A percentile compares a stretch with the other conserved stretches of the same genome.
Conservation (phyloP, 2,888 invertebrate species). For the Malacosoma neustria region DNA sequence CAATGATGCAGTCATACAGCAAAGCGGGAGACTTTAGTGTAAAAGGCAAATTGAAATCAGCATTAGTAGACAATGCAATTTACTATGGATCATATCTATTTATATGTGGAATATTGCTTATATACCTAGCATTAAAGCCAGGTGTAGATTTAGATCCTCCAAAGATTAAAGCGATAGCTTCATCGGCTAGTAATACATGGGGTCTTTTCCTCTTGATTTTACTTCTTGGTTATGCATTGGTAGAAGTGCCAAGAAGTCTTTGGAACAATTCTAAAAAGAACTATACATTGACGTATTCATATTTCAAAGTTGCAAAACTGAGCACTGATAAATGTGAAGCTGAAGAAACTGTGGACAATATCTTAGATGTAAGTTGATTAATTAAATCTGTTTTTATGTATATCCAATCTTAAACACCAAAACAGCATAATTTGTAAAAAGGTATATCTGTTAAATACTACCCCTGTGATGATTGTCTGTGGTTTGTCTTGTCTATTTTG, state of each 20-base stretch:
- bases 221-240: slow-evolving; percentile 93
- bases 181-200: slow-evolving; percentile 99
- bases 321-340: slow-evolving; percentile 97
- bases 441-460: no score
- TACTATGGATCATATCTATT: slow-evolving; percentile 98
- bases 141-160: slow-evolving; percentile 92
- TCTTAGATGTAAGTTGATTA: slow-evolving; percentile 88
- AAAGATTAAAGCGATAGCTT: slow-evolving; percentile 96
- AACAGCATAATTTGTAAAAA: no score
- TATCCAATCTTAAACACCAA: no score
- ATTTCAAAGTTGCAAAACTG: slow-evolving; percentile 95
- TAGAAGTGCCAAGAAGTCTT: slow-evolving; percentile 93
- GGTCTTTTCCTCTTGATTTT: slow-evolving; percentile 95
- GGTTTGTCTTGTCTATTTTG: no score
- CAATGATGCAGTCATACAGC: slow-evolving; percentile 99
- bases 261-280: slow-evolving; percentile 94
- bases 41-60: slow-evolving; percentile 94
- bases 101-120: slow-evolving; percentile 94
- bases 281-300: slow-evolving; percentile 88
- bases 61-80: slow-evolving; percentile 96
- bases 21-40: slow-evolving; percentile 98
- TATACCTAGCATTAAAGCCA: slow-evolving; percentile 94
- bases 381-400: no score
- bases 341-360: slow-evolving; percentile 96
- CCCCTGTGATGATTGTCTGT: no score